phyloP scores from a whole-genome alignment of 2,113 vertebrate genomes.

The Delphinapterus leucas region DNA sequence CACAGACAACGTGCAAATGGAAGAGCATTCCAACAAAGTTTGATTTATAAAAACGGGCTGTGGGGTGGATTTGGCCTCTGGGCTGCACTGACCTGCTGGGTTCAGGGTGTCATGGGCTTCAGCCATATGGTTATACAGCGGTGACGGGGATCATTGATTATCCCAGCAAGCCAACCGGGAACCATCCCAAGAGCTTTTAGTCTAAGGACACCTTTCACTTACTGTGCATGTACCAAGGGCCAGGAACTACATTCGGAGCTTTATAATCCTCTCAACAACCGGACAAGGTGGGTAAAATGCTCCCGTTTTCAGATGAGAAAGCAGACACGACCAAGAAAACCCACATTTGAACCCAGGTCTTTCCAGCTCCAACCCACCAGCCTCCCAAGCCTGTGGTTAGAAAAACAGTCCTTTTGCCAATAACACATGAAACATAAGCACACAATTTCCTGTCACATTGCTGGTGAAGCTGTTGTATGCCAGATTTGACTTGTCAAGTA shows the following conservation, averaged over 20 bases:
- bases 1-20: not conserved
- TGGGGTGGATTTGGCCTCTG: not conserved
- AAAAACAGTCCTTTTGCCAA: not conserved
- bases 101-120: not conserved
- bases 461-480: not conserved
- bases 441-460: not conserved
- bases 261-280: not conserved
- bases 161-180: not conserved
- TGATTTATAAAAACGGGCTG: not conserved
- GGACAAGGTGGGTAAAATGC: too few species aligned
- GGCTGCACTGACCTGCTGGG: not conserved
- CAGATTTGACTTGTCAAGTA: not conserved
- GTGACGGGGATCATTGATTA: not conserved
- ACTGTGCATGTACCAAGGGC: rapidly evolving
- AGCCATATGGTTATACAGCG: not conserved
- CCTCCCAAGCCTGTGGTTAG: too few species aligned
- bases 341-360: not conserved
- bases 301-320: not conserved
- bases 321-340: not conserved
- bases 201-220: not conserved
- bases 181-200: not conserved
- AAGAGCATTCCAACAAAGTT: not conserved
- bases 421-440: not conserved
- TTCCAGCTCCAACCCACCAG: not conserved
- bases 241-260: not conserved